phyloP scores from a whole-genome alignment of 2,113 vertebrate species.

The Limnothrissa miodon region DNA sequence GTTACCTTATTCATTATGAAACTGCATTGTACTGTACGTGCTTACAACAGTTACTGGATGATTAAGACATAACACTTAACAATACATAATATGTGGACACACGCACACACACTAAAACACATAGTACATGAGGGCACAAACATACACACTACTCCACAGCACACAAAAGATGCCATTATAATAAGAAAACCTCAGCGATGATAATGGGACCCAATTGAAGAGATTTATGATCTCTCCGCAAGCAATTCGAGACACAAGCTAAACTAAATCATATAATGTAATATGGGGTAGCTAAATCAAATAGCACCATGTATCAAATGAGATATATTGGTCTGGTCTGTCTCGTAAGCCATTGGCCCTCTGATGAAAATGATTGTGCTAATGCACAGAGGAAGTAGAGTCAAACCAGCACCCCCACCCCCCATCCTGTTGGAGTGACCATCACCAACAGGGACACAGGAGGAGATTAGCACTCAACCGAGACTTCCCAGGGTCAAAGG shows the following conservation, averaged over 20 bases:
- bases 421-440: conserved; percentile 26
- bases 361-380: conserved; percentile 61
- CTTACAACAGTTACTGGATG: not conserved
- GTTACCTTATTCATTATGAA: not conserved
- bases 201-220: conserved; percentile 43
- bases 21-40: not conserved
- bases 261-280: conserved; percentile 64
- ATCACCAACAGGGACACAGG: conserved; percentile 41
- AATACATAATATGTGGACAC: not conserved
- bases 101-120: not conserved
- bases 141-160: not conserved
- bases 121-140: no score
- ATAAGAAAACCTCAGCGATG: conserved; percentile 59
- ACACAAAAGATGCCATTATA: conserved; percentile 27
- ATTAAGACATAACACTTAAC: not conserved
- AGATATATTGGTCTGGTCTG: conserved; percentile 64
- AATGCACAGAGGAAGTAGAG: conserved; percentile 42
- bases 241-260: conserved; percentile 59
- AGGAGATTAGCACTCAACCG: conserved; percentile 47
- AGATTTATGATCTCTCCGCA: conserved; percentile 59
- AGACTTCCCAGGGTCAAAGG: conserved; percentile 59
- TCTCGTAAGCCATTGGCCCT: conserved; percentile 52
- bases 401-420: conserved; percentile 37
- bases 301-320: conserved; percentile 60
- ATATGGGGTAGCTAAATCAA: conserved; percentile 67